phyloP scores from a whole-genome alignment of 2,888 invertebrate species.

The Papilio demoleus region DNA sequence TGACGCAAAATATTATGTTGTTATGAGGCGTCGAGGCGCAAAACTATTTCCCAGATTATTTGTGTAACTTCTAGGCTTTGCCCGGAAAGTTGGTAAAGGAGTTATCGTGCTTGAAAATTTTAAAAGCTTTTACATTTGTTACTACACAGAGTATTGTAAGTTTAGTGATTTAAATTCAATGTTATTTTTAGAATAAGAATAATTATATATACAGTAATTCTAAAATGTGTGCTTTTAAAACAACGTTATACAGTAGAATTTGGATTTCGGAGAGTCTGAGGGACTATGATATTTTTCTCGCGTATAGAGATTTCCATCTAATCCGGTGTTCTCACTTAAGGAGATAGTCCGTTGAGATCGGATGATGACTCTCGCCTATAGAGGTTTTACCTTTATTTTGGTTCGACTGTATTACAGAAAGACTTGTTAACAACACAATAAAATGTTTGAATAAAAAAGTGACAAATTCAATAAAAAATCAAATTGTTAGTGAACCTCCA shows the following conservation, averaged over 20 bases:
- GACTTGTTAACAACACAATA: neutral
- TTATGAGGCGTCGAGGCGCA: conserved; percentile 58
- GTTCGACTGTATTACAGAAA: neutral
- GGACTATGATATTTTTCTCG: no score
- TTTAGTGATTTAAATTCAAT: conserved; percentile 20
- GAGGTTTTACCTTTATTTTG: no score
- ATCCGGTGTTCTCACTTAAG: no score
- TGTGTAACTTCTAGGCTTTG: conserved; percentile 63
- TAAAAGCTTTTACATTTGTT: conserved; percentile 63
- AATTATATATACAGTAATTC: no score
- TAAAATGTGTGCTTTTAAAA: neutral
- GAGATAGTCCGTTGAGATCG: no score
- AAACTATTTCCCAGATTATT: conserved; percentile 66
- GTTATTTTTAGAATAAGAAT: neutral
- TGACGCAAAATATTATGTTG: conserved; percentile 61
- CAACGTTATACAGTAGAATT: neutral
- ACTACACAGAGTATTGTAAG: conserved; percentile 47
- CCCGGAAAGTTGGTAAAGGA: conserved; percentile 60
- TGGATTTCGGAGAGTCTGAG: no score
- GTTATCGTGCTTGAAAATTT: conserved; percentile 61
- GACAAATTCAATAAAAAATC: conserved; percentile 43
- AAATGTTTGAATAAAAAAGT: neutral
- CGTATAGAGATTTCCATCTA: no score
- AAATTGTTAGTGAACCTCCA: conserved; percentile 38
- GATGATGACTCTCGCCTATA: no score